These are phyloP conservation scores for Leptopilina drosophilae DNA, from an alignment of 2,888 invertebrate species.

Conservation along the genomic window DNA sequence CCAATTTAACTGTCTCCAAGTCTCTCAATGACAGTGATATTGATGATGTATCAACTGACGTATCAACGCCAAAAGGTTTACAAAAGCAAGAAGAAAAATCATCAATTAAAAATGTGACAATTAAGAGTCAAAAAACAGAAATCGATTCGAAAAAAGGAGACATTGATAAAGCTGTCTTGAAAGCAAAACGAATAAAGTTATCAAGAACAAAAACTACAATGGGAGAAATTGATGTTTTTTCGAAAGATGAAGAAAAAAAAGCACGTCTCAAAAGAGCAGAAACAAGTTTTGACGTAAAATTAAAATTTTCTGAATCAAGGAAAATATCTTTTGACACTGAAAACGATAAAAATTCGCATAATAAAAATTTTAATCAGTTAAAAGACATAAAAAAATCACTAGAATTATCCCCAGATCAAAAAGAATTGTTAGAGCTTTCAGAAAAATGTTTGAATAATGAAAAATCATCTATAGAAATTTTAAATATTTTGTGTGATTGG, in stretches of 20 bases:
- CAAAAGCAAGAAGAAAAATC: background rate
- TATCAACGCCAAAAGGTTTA: background rate
- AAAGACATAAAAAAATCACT: background rate
- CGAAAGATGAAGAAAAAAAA: background rate
- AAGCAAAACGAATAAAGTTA: constrained; percentile 38
- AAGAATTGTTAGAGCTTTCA: constrained; percentile 56
- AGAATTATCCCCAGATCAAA: background rate
- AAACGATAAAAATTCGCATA: too few species aligned
- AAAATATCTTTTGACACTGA: background rate
- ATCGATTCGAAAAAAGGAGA: constrained; percentile 35
- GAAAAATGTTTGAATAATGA: constrained; percentile 44
- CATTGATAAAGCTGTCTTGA: background rate
- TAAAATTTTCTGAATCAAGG: background rate
- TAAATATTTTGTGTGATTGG: constrained; percentile 60
- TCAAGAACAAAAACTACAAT: constrained; percentile 52
- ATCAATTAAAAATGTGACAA: background rate
- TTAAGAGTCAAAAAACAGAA: constrained; percentile 36
- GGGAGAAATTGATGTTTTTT: constrained; percentile 25
- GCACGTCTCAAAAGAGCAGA: constrained; percentile 51
- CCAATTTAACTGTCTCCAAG: constrained; percentile 46
- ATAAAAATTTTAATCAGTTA: background rate
- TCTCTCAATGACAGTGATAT: constrained; percentile 36
- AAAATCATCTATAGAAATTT: constrained; percentile 49
- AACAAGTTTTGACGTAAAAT: constrained; percentile 45
- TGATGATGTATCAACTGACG: constrained; percentile 3